Percentiles rank a stretch among this genome's conserved stretches.
phyloP scores from a whole-genome alignment of 2,797 vertebrate genomes.

The Sebastes trivittatus region DNA sequence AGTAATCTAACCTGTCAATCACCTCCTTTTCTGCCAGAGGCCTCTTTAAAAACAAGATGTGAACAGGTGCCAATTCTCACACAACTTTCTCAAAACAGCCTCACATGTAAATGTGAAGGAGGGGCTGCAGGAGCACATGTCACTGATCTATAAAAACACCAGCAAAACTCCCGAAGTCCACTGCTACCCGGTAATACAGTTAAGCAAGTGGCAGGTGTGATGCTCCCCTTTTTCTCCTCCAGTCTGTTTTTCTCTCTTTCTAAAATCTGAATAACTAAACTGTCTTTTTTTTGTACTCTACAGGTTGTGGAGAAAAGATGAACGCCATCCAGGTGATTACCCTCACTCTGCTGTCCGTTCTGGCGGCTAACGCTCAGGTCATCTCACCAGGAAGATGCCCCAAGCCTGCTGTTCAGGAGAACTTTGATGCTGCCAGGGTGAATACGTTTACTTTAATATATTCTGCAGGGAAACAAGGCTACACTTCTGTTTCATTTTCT shows the following conservation, averaged over 20 bases:
- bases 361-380: constrained; percentile 77
- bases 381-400: constrained; percentile 83
- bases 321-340: constrained; percentile 67
- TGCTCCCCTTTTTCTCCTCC: background rate
- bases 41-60: constrained; percentile 26
- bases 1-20: background rate
- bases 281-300: background rate
- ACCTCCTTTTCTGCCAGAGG: background rate
- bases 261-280: background rate
- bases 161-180: background rate
- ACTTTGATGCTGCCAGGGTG: constrained; percentile 74
- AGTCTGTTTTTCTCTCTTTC: background rate
- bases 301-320: constrained; percentile 61
- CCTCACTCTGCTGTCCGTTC: constrained; percentile 70
- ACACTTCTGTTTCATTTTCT: background rate
- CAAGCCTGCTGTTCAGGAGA: constrained; percentile 78
- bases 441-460: background rate
- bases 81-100: constrained; percentile 6
- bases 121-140: background rate
- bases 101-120: background rate
- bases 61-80: constrained; percentile 52
- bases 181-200: constrained; percentile 37
- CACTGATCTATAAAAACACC: constrained; percentile 32
- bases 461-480: background rate
- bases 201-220: background rate